Base-by-base conservation (phyloP, 2,888 invertebrate genomes). In the Stenodema calcarata region DNA sequence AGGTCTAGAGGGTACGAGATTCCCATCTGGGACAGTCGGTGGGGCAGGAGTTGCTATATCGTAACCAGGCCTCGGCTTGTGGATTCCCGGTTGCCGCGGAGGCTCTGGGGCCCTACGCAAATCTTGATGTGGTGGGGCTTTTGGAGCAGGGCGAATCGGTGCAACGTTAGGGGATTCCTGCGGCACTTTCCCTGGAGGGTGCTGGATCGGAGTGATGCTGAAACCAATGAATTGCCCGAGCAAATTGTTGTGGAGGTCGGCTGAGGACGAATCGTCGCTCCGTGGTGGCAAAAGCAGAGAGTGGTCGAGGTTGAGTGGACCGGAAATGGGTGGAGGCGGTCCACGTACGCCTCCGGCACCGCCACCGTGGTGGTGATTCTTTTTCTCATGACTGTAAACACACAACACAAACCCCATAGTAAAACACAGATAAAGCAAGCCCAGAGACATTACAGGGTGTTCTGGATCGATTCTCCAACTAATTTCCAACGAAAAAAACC, bases 201-300 rank as follows among this genome's bases (percentile, higher is more conserved):
- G 80, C 27, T 93, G 93, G 0, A 95, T 92, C 0, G 95, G 95
- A 0, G 94, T 93, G 73, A 97, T 92, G 0, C 95, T 95, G 91
- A 97, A 97, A 0, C 97, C 97, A 91, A 96, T 96, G 92, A 96
- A 96, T 90, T 87, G 88, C 50, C 87, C 86, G 47, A 87, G 84
- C 27, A 87, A 70, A 28, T 82, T 81, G 73, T 86, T 80, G 76
- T 81, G 86, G n/a, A 86, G 50, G 41, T 86, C 86, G 35, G 16
- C 16, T 23, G 86, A 86, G 1, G 76, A 41, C 16, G 86, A 76
- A 12, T 86, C 81, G 11, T 86, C 79, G 27, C 86, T 76, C 35
- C 86, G 62, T 12, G 86, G 87, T 41, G 88, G 88, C 54, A 89
- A 85, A 75, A 89, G 87, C 27, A 88, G 87, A n/a, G 89, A 89